Evolutionary conservation across 2,888 invertebrate genomes (phyloP).

Genomic region (Hypomecis atomaria): DNA sequence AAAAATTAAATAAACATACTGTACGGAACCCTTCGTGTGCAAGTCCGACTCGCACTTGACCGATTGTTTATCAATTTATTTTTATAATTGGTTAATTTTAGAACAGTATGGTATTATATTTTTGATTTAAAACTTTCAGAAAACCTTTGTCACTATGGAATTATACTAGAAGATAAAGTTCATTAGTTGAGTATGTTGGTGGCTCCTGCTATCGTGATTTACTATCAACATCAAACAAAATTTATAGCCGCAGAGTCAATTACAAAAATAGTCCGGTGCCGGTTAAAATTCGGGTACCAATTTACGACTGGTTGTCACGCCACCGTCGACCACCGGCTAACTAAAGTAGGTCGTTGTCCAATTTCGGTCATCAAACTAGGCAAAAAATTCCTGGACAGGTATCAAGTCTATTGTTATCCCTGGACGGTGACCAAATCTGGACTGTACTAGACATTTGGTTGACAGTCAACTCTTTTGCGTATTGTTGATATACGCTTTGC

Average conservation of each 20-base stretch:
- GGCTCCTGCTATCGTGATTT: slow-evolving; percentile 25
- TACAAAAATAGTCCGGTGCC: slow-evolving; percentile 31
- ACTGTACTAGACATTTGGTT: slow-evolving; percentile 76
- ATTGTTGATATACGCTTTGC: slow-evolving; percentile 63
- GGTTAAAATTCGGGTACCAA: slow-evolving; percentile 41
- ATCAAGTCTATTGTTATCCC: slow-evolving; percentile 70
- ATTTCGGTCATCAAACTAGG: slow-evolving; percentile 65
- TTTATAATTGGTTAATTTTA: too few relatives aligned
- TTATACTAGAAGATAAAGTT: slow-evolving; percentile 25
- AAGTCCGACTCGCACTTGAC: too few relatives aligned
- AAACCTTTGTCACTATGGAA: not conserved
- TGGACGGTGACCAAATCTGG: slow-evolving; percentile 68
- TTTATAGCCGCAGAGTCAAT: slow-evolving; percentile 31
- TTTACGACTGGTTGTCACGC: slow-evolving; percentile 39
- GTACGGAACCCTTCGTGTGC: too few relatives aligned
- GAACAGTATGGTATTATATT: too few relatives aligned
- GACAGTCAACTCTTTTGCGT: slow-evolving; percentile 49
- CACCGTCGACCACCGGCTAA: slow-evolving; percentile 38
- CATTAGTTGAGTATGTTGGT: slow-evolving; percentile 30
- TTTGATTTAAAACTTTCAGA: not conserved
- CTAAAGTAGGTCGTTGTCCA: slow-evolving; percentile 69
- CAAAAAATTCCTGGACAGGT: slow-evolving; percentile 75
- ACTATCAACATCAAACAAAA: slow-evolving; percentile 26
- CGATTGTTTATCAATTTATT: not conserved
- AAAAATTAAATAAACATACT: too few relatives aligned